Evolutionary conservation across 1,140 invertebrate genomes (phyloP).

Genomic region (Panulirus ornatus): DNA sequence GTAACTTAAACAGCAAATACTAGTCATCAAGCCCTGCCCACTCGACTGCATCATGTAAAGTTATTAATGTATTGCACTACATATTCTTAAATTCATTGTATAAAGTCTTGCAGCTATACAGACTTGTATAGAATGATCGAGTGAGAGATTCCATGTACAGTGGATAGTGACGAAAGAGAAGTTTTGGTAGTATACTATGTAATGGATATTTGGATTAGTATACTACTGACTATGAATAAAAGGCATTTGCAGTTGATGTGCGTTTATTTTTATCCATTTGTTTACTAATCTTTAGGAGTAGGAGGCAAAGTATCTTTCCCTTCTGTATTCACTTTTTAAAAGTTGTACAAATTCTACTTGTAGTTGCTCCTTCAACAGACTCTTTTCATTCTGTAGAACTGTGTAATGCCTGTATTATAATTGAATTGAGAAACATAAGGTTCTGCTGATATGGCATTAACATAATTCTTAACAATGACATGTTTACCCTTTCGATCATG

Average conservation of each 20-base stretch:
- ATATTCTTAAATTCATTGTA: slow-evolving; percentile 70
- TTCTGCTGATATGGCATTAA: no score
- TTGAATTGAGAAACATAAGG: no score
- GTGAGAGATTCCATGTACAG: slow-evolving; percentile 70
- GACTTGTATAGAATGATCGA: slow-evolving; percentile 70
- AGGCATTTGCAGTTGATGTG: slow-evolving; percentile 53
- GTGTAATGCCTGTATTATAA: no score
- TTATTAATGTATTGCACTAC: slow-evolving; percentile 70
- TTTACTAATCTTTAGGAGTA: neutral
- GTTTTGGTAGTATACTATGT: slow-evolving; percentile 66
- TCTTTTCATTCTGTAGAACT: no score
- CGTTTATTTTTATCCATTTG: slow-evolving; percentile 35
- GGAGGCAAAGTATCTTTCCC: no score
- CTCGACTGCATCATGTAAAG: slow-evolving; percentile 70
- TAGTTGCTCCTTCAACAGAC: no score
- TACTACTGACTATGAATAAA: slow-evolving; percentile 70
- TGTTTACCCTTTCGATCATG: no score
- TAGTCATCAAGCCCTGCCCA: slow-evolving; percentile 69
- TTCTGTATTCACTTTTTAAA: neutral
- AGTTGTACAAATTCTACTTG: no score
- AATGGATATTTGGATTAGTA: slow-evolving; percentile 72
- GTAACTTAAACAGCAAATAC: slow-evolving; percentile 60
- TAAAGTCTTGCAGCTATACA: slow-evolving; percentile 68
- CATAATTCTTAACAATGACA: no score
- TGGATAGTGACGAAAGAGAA: slow-evolving; percentile 58